Conservation (phyloP, 2,797 vertebrate species). For the Nannoperca obscura region DNA sequence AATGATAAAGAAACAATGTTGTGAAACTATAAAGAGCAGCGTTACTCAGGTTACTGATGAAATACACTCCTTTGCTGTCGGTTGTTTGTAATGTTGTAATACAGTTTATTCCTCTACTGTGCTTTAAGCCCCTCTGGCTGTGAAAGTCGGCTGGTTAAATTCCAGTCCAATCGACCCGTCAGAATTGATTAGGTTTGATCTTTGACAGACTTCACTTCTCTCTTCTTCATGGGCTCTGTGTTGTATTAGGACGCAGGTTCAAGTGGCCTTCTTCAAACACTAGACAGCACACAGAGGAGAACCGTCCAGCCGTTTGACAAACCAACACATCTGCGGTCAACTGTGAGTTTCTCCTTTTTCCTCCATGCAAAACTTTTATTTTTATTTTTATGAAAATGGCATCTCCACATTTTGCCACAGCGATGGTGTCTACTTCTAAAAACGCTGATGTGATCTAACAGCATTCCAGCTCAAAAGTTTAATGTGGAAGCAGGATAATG, state of each 20-base stretch:
- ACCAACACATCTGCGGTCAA: conserved; percentile 84
- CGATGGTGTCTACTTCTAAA: neutral
- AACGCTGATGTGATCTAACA: neutral
- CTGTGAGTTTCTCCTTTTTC: conserved; percentile 83
- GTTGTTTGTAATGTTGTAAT: neutral
- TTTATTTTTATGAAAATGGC: neutral
- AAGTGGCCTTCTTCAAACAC: conserved; percentile 68
- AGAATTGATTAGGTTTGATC: neutral
- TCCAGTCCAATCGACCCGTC: neutral
- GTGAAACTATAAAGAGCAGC: neutral
- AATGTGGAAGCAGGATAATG: neutral
- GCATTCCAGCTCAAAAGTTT: neutral
- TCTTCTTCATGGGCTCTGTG: neutral
- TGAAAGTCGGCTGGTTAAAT: neutral
- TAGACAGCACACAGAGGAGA: conserved; percentile 77
- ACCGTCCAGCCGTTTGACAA: conserved; percentile 87
- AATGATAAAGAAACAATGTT: neutral
- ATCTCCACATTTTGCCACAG: neutral
- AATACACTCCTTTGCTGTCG: neutral
- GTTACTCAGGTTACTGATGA: neutral
- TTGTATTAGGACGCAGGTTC: conserved; percentile 81
- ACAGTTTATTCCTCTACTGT: neutral
- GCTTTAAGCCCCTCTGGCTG: neutral
- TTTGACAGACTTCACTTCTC: neutral
- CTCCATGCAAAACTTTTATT: neutral